Percentiles rank a stretch among this genome's conserved stretches.
Evolutionary conservation across 2,113 vertebrate genomes (phyloP).

Genomic region (Alouatta palliata): DNA sequence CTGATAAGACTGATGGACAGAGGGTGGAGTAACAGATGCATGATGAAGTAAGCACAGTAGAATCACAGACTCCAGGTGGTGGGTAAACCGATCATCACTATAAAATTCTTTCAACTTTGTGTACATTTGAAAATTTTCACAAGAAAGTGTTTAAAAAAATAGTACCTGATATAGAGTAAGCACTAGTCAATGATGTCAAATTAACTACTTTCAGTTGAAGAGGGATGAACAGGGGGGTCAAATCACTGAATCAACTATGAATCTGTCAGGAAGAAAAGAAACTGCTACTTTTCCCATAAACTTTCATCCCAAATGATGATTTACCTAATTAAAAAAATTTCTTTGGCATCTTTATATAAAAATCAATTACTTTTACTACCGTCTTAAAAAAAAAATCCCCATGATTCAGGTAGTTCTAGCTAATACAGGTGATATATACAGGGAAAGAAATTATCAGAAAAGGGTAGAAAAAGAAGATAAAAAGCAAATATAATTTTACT

Average conservation of each 20-base stretch:
- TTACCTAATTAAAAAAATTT: not conserved
- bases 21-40: not conserved
- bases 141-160: not conserved
- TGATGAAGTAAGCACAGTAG: not conserved
- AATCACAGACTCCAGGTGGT: not conserved
- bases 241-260: not conserved
- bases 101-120: not conserved
- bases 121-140: constrained; percentile 17
- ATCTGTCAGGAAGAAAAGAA: not conserved
- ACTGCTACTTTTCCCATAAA: not conserved
- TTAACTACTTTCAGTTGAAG: not conserved
- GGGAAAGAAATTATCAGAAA: constrained; percentile 42
- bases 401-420: too few relatives aligned
- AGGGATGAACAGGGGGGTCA: not conserved
- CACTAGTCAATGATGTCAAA: not conserved
- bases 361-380: constrained; percentile 7
- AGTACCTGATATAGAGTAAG: not conserved
- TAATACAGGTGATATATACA: too few relatives aligned
- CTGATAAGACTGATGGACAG: not conserved
- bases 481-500: constrained; percentile 60
- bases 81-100: not conserved
- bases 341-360: constrained; percentile 35
- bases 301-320: not conserved
- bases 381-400: too few relatives aligned
- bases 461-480: constrained; percentile 16